Conservation (phyloP, 2,113 vertebrate genomes). For the Salvelinus fontinalis region DNA sequence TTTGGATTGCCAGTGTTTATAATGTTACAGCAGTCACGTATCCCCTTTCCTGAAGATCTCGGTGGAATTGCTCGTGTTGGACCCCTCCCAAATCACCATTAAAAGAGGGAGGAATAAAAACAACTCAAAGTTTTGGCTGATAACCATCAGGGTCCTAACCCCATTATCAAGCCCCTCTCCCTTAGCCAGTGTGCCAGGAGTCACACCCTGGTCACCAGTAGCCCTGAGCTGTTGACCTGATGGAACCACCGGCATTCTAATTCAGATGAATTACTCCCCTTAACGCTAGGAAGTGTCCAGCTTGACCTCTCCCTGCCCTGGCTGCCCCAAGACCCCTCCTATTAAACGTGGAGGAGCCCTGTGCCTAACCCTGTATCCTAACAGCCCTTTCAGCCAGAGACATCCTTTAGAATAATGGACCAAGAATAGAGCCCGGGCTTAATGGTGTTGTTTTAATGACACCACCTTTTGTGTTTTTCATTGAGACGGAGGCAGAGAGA, state of each 20-base stretch:
- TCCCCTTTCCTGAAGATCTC: constrained; percentile 50
- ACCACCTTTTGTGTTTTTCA: constrained; percentile 48
- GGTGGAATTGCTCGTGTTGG: constrained; percentile 64
- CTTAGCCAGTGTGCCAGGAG: constrained; percentile 70
- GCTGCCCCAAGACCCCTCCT: constrained; percentile 63
- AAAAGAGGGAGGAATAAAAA: constrained; percentile 43
- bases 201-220: constrained; percentile 74
- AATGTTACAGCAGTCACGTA: constrained; percentile 55
- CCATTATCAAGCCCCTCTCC: constrained; percentile 73
- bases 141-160: constrained; percentile 78
- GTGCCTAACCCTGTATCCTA: constrained; percentile 59
- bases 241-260: constrained; percentile 69
- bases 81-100: constrained; percentile 68
- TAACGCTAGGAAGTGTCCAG: constrained; percentile 76
- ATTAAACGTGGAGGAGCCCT: constrained; percentile 50
- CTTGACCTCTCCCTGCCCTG: constrained; percentile 74
- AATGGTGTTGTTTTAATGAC: constrained; percentile 67
- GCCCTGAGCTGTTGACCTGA: constrained; percentile 73
- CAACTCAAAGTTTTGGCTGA: constrained; percentile 64
- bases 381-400: constrained; percentile 38
- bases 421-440: constrained; percentile 63
- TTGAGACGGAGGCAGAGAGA: constrained; percentile 20
- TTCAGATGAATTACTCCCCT: constrained; percentile 76
- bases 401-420: constrained; percentile 61
- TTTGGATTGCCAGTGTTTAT: constrained; percentile 52